A percentile compares a stretch with the other conserved stretches of the same genome.
Evolutionary conservation across 2,888 invertebrate genomes (phyloP).

Genomic region (Drosophila antonietae): DNA sequence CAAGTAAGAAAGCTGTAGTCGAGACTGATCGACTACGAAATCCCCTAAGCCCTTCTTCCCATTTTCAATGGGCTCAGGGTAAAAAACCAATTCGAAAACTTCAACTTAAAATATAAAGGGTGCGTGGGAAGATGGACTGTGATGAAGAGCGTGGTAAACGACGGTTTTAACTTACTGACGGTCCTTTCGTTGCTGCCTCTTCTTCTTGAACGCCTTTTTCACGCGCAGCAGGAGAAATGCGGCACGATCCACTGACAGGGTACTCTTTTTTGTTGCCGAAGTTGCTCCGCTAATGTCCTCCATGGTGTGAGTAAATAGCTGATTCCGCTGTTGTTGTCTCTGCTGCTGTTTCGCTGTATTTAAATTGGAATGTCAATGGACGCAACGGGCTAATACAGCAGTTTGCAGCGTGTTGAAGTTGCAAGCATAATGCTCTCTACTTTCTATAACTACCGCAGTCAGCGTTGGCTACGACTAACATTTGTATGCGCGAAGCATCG

Average conservation of each 20-base stretch:
- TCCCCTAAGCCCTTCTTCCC: too few species aligned
- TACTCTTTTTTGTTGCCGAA: constrained; percentile 79
- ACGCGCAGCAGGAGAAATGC: constrained; percentile 94
- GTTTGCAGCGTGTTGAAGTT: constrained; percentile 27
- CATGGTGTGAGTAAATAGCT: constrained; percentile 52
- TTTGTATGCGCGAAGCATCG: constrained; percentile 62
- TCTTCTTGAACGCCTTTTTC: constrained; percentile 95
- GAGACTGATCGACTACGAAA: too few species aligned
- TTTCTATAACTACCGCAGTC: constrained; percentile 25
- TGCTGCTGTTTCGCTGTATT: constrained; percentile 24
- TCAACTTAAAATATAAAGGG: not conserved
- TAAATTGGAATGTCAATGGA: constrained; percentile 60
- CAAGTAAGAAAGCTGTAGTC: too few species aligned
- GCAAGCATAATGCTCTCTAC: constrained; percentile 14
- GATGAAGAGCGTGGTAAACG: not conserved
- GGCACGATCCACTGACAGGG: constrained; percentile 94
- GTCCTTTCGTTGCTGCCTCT: constrained; percentile 93
- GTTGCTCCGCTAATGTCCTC: constrained; percentile 57
- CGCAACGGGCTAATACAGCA: constrained; percentile 27
- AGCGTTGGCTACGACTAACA: constrained; percentile 47
- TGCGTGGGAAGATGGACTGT: not conserved
- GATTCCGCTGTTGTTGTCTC: constrained; percentile 24
- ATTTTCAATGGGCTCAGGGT: too few species aligned
- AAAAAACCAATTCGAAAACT: constrained; percentile 29
- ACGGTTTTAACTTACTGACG: constrained; percentile 89